phyloP scores from a whole-genome alignment of 2,797 vertebrate genomes.

The Epinephelus coioides region DNA sequence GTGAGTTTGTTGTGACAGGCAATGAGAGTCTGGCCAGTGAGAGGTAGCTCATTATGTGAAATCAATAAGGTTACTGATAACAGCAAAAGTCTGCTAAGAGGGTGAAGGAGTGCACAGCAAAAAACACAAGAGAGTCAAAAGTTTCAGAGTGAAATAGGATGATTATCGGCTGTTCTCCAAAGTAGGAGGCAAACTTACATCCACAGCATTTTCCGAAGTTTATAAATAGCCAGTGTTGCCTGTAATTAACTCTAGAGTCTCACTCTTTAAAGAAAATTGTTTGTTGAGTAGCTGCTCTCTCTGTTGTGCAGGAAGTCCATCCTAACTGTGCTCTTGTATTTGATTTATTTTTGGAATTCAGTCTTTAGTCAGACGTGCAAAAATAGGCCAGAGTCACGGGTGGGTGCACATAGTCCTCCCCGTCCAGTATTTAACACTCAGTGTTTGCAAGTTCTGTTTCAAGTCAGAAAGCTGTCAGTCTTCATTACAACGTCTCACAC shows the following conservation, averaged over 20 bases:
- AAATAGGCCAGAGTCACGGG: neutral
- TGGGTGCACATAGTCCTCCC: neutral
- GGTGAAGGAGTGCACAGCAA: neutral
- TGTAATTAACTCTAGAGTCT: neutral
- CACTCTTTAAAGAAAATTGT: neutral
- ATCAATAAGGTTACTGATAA: conserved; percentile 14
- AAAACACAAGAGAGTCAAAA: neutral
- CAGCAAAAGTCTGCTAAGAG: neutral
- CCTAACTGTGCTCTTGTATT: neutral
- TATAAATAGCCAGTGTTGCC: neutral
- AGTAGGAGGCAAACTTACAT: neutral
- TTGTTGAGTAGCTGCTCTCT: neutral
- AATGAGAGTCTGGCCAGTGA: conserved; percentile 10
- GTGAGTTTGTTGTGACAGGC: conserved; percentile 22
- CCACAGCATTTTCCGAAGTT: neutral
- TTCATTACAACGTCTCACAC: neutral
- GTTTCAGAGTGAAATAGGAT: neutral
- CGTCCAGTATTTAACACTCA: neutral
- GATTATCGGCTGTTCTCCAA: neutral
- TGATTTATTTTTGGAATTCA: conserved; percentile 22
- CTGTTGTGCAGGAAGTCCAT: neutral
- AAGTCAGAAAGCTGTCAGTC: neutral
- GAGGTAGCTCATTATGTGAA: neutral
- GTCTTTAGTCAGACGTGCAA: neutral
- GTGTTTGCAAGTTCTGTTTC: neutral